Percentiles rank a stretch among this genome's conserved stretches.
These are phyloP conservation scores for Hylaeus anthracinus DNA, from an alignment of 1,140 invertebrate species.

Conservation along the genomic window DNA sequence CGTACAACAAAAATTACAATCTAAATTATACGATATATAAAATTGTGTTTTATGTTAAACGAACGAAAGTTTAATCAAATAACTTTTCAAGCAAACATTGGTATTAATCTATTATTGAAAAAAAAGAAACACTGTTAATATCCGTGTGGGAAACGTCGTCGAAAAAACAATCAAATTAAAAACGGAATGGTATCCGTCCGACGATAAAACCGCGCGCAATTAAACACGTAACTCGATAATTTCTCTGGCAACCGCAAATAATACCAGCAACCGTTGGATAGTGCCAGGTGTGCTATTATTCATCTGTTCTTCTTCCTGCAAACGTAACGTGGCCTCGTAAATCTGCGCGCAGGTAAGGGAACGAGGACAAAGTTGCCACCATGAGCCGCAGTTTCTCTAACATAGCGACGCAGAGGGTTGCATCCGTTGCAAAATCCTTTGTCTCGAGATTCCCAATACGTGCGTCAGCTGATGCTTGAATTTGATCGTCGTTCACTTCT, in stretches of 20 bases:
- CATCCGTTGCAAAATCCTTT: slow-evolving; percentile 24
- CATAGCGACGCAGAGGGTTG: slow-evolving; percentile 29
- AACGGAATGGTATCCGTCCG: background rate
- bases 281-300: slow-evolving; percentile 70
- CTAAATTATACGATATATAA: no score
- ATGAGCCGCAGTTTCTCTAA: slow-evolving; percentile 48
- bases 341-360: slow-evolving; percentile 65
- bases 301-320: slow-evolving; percentile 68
- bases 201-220: slow-evolving; percentile 25
- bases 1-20: no score
- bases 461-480: background rate
- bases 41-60: no score
- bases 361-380: slow-evolving; percentile 52
- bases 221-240: slow-evolving; percentile 71
- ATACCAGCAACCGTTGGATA: slow-evolving; percentile 60
- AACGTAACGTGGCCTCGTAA: slow-evolving; percentile 62
- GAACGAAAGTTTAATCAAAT: no score
- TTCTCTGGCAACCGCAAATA: slow-evolving; percentile 67
- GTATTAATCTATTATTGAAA: no score
- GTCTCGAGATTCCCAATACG: background rate
- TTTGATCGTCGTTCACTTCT: background rate
- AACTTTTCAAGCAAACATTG: no score
- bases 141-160: background rate
- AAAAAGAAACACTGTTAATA: background rate
- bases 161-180: slow-evolving; percentile 14